phyloP scores from a whole-genome alignment of 2,113 vertebrate genomes.

The Cyanocitta stelleri region DNA sequence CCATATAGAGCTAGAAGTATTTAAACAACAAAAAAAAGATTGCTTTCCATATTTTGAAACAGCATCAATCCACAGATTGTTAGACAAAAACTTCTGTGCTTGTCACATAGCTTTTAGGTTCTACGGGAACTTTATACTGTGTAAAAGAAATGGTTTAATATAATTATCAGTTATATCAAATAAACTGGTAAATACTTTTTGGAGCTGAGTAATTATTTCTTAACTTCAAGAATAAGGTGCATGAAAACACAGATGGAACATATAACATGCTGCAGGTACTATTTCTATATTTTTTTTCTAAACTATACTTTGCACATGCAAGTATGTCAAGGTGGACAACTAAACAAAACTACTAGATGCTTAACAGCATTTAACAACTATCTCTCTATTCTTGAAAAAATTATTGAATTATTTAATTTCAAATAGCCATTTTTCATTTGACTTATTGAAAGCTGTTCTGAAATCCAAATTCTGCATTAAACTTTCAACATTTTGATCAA shows the following conservation, averaged over 20 bases:
- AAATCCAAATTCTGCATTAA: not conserved
- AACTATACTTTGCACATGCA: not conserved
- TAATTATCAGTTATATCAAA: not conserved
- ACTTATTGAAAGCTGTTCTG: not conserved
- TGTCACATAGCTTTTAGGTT: not conserved
- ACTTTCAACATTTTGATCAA: not conserved
- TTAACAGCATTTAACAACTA: not conserved
- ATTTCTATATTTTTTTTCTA: not conserved
- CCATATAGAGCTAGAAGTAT: not conserved
- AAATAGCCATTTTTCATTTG: not conserved
- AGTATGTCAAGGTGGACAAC: not conserved
- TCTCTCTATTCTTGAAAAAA: not conserved
- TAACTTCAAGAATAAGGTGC: not conserved
- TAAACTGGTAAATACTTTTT: not conserved
- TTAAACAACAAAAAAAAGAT: not conserved
- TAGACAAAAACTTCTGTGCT: not conserved
- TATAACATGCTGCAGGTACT: not conserved
- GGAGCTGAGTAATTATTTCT: not conserved
- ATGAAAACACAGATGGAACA: not conserved
- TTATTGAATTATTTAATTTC: not conserved
- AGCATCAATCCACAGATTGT: not conserved
- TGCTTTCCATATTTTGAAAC: not conserved
- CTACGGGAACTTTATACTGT: not conserved
- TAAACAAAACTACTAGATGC: not conserved
- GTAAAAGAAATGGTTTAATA: not conserved